These are phyloP conservation scores for Eilema griseolum DNA, from an alignment of 2,888 invertebrate species.

Conservation along the genomic window DNA sequence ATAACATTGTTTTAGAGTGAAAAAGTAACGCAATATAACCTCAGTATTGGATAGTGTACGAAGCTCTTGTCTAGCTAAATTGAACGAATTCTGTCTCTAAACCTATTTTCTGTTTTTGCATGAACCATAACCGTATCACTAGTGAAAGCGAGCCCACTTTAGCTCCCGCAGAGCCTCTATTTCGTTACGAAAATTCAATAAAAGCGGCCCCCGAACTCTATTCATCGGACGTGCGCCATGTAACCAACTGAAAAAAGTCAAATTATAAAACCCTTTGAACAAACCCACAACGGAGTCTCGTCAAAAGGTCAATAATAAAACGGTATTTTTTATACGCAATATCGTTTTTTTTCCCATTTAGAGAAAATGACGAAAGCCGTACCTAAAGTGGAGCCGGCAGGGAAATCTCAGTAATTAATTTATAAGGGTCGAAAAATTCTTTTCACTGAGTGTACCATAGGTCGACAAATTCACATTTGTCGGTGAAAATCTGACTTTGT, in stretches of 20 bases:
- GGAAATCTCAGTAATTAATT: constrained; percentile 37
- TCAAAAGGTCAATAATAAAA: constrained; percentile 39
- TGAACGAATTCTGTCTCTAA: neutral
- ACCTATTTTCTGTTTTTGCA: constrained; percentile 2
- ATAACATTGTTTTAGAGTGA: neutral
- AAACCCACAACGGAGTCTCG: constrained; percentile 23
- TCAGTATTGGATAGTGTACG: neutral
- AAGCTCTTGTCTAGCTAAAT: neutral
- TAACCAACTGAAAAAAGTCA: constrained; percentile 48
- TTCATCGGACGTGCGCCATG: constrained; percentile 26
- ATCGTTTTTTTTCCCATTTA: constrained; percentile 35
- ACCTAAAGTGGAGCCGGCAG: constrained; percentile 26
- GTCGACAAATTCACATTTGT: constrained; percentile 16
- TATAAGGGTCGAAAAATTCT: constrained; percentile 27
- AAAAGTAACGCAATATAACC: neutral
- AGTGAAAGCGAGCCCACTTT: constrained; percentile 18
- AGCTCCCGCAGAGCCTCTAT: constrained; percentile 22
- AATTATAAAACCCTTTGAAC: constrained; percentile 50
- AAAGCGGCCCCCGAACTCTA: constrained; percentile 31
- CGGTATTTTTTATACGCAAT: constrained; percentile 30
- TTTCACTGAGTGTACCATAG: constrained; percentile 7
- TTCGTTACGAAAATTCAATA: constrained; percentile 46
- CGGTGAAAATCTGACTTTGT: constrained; percentile 3
- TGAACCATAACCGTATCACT: constrained; percentile 21
- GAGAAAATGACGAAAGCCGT: constrained; percentile 24